Base-by-base conservation (phyloP, 2,797 vertebrate genomes). In the Onychomys leucogaster region DNA sequence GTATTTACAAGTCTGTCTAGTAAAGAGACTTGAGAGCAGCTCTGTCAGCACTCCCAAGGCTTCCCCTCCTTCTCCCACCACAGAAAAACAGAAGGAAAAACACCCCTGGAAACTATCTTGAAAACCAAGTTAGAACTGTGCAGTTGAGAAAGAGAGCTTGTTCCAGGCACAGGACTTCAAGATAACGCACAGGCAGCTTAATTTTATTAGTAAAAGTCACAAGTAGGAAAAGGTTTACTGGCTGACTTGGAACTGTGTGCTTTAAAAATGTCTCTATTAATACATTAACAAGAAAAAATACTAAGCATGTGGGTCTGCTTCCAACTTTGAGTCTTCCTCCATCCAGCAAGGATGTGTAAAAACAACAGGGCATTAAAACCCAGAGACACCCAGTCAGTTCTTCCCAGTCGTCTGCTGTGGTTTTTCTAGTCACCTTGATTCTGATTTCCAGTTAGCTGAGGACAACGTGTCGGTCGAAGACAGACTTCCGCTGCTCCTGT, bases 401-500 rank as follows among this genome's bases (percentile, higher is more conserved):
- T 97, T 96, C 97, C 59, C 57, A 71, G 76, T 0, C 97, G 97
- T 96, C 90, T 97, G 52, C 80, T 95, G 92, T 13, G n/a, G 89
- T 95, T 46, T 77, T 96, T 55, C 96, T 90, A 96, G 96, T 27
- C 94, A 13, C 71, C 57, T 87, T 94, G 19, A 94, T 78, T 95
- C 75, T 16, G 83, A 59, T 78, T 94, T 37, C 63, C 43, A 71
- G 69, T 99, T 99, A 99, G 98, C 99, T 99, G 93, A 99, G 99
- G 95, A 99, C 99, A 90, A 99, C 99, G 8, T 99, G 99, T 41
- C 99, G 99, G 98, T 99, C 99, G 5, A 99, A 99, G 96, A 99
- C 99, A 0, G 99, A 99, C 94, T 99, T 99, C 98, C 99, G 99
- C 98, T 99, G 99, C 94, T 99, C 99, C 98, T 99, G 99, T 95